Evolutionary conservation across 1,140 invertebrate genomes (phyloP).

Genomic region (Neodiprion pinetum): DNA sequence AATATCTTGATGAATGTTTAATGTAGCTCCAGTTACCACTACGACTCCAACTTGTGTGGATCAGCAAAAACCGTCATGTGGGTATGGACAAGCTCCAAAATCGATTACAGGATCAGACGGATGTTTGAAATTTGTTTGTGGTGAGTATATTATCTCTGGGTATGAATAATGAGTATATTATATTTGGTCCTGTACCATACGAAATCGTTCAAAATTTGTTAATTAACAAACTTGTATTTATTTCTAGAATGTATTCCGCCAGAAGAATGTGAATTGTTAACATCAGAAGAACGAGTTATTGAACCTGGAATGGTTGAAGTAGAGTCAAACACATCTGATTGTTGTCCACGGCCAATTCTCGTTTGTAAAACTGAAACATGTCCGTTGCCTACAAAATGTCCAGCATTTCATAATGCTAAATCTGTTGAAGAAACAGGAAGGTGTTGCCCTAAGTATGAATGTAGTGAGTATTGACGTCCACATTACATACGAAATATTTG

Average conservation of each 20-base stretch:
- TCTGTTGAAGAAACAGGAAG: constrained; percentile 53
- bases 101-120: constrained; percentile 65
- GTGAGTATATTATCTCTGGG: constrained; percentile 54
- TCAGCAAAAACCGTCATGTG: constrained; percentile 71
- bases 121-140: constrained; percentile 74
- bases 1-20: constrained; percentile 8
- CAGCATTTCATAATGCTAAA: constrained; percentile 64
- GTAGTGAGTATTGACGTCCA: constrained; percentile 61
- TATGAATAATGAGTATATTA: constrained; percentile 47
- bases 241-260: constrained; percentile 71
- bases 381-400: constrained; percentile 65
- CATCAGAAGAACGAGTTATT: constrained; percentile 52
- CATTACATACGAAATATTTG: constrained; percentile 15
- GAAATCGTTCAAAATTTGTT: constrained; percentile 21
- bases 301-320: constrained; percentile 68
- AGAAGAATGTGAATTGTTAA: constrained; percentile 69
- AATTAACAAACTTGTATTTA: constrained; percentile 1
- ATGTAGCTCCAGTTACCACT: constrained; percentile 63
- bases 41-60: constrained; percentile 65
- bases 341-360: constrained; percentile 69
- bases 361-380: constrained; percentile 70
- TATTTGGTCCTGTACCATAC: constrained; percentile 10
- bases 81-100: constrained; percentile 73
- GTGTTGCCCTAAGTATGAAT: constrained; percentile 73
- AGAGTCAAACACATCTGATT: constrained; percentile 66